Conservation (phyloP, 2,888 invertebrate genomes). For the Tillus elongatus region DNA sequence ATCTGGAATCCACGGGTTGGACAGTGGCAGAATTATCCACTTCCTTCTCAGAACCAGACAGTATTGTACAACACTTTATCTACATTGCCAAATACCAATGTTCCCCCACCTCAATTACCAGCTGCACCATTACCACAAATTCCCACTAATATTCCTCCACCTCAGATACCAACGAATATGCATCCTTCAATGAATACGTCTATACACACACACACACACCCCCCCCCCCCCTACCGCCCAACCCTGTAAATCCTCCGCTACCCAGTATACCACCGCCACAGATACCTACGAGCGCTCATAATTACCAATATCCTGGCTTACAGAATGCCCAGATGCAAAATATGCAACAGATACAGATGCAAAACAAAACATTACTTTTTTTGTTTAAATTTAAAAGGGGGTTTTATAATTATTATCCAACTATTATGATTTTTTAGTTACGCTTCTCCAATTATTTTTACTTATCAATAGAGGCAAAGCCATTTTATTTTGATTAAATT, state of each 20-base stretch:
- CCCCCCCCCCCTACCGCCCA: conserved; percentile 15
- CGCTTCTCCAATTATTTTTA: too few species aligned
- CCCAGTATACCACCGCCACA: conserved; percentile 17
- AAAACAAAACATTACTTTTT: too few species aligned
- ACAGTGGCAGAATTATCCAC: conserved; percentile 44
- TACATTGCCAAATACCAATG: conserved; percentile 7
- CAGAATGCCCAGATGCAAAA: conserved; percentile 21
- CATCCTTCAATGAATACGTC: conserved; percentile 7
- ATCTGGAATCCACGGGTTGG: conserved; percentile 47
- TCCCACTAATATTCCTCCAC: conserved; percentile 17
- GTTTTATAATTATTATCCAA: too few species aligned
- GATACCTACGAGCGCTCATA: conserved; percentile 4
- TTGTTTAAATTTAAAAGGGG: too few species aligned
- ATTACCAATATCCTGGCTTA: conserved; percentile 12
- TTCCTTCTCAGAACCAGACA: conserved; percentile 16
- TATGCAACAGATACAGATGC: conserved; percentile 17
- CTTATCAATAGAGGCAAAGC: too few species aligned
- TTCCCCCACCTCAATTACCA: conserved; percentile 7
- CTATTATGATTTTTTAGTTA: too few species aligned
- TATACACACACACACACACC: too few species aligned
- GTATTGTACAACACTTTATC: too few species aligned
- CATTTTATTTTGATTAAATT: too few species aligned
- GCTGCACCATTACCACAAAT: conserved; percentile 12
- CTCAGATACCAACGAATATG: conserved; percentile 22
- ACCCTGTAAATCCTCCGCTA: conserved; percentile 19